Conservation (phyloP, 1,140 invertebrate species). For the Papilio polyxenes region DNA sequence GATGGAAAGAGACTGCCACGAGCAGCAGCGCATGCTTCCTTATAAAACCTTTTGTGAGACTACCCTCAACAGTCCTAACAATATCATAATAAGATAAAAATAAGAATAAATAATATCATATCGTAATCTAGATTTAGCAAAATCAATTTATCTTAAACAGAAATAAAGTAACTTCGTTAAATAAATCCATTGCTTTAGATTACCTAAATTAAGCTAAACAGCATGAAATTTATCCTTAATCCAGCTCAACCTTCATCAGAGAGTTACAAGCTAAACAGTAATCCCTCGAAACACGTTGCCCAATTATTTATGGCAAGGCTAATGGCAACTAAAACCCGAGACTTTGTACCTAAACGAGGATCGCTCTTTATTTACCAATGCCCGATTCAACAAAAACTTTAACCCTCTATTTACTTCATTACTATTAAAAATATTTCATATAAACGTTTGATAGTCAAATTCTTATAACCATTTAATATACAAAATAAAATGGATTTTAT, state of each 20-base stretch:
- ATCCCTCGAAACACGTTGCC: constrained; percentile 73
- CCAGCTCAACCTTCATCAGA: constrained; percentile 69
- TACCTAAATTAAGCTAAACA: constrained; percentile 31
- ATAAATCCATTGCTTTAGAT: constrained; percentile 26
- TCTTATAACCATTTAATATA: background rate
- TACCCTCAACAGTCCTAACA: too few relatives aligned
- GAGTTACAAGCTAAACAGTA: constrained; percentile 70
- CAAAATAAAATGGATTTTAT: background rate
- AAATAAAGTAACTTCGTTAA: constrained; percentile 22
- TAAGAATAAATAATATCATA: background rate
- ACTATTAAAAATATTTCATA: background rate
- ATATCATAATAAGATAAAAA: too few relatives aligned
- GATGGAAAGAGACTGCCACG: too few relatives aligned
- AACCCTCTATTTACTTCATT: background rate
- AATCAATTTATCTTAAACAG: constrained; percentile 21
- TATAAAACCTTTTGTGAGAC: too few relatives aligned
- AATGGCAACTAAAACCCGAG: constrained; percentile 65
- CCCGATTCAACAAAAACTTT: constrained; percentile 35
- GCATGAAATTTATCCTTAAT: constrained; percentile 44
- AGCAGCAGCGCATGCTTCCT: too few relatives aligned
- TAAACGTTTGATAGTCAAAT: background rate
- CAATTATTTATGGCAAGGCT: constrained; percentile 77
- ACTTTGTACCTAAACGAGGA: constrained; percentile 54
- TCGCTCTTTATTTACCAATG: constrained; percentile 48
- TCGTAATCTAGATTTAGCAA: background rate